Percentiles rank a stretch among this genome's conserved stretches.
Conservation (phyloP, 2,113 vertebrate genomes). For the Ptychochromis oligacanthus region DNA sequence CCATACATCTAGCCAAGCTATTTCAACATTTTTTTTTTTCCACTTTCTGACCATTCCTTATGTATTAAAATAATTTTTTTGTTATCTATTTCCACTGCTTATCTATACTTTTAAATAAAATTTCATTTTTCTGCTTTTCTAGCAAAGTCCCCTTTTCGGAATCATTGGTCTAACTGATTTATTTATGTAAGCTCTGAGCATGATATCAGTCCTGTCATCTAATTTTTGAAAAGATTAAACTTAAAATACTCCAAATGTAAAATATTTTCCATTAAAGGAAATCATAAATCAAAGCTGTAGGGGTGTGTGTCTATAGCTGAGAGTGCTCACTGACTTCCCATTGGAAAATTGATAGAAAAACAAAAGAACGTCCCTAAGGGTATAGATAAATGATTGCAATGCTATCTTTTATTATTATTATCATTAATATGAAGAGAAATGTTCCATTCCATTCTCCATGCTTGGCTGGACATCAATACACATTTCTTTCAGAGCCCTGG, state of each 20-base stretch:
- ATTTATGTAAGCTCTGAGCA: neutral
- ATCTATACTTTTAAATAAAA: neutral
- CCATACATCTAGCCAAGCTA: too few relatives aligned
- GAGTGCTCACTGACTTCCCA: neutral
- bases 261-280: neutral
- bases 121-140: too few relatives aligned
- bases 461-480: constrained; percentile 13
- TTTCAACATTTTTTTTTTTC: too few relatives aligned
- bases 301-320: neutral
- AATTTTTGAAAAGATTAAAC: neutral
- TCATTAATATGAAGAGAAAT: constrained; percentile 22
- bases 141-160: neutral
- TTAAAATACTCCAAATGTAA: neutral
- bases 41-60: too few relatives aligned
- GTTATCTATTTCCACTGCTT: neutral
- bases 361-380: neutral
- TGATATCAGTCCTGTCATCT: fast-evolving
- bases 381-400: constrained; percentile 15
- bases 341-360: constrained; percentile 18
- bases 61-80: too few relatives aligned
- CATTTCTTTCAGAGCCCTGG: neutral
- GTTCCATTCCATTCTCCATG: constrained; percentile 29
- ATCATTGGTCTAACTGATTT: neutral
- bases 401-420: constrained; percentile 24
- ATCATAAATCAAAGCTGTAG: neutral